A percentile compares a stretch with the other conserved stretches of the same genome.
phyloP scores from a whole-genome alignment of 2,797 vertebrate genomes.

The Tokudaia tokunoshimensis region DNA sequence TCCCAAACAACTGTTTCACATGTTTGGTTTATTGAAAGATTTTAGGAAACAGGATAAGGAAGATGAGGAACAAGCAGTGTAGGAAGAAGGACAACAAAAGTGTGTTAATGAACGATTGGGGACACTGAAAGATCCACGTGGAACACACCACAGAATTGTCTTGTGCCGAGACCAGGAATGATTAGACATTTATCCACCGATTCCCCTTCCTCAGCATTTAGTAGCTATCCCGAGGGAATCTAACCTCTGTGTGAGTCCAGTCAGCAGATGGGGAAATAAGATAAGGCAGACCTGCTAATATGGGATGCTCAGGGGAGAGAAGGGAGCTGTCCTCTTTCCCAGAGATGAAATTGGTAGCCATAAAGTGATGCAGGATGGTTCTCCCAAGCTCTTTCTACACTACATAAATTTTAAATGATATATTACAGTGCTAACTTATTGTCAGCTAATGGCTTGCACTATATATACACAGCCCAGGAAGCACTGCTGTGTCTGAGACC shows the following conservation, averaged over 20 bases:
- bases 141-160: background rate
- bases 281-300: background rate
- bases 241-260: background rate
- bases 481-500: background rate
- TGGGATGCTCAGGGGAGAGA: rapidly evolving
- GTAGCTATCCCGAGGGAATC: background rate
- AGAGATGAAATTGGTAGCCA: background rate
- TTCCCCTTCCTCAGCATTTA: background rate
- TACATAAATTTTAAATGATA: background rate
- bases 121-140: background rate
- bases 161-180: background rate
- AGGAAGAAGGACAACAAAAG: background rate
- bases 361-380: background rate
- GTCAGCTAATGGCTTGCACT: background rate
- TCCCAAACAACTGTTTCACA: background rate
- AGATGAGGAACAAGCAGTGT: background rate
- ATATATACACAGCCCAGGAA: background rate
- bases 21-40: background rate
- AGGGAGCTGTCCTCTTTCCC: background rate
- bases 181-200: background rate
- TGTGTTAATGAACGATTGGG: background rate
- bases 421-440: background rate
- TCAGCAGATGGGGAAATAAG: background rate
- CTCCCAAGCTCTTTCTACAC: background rate
- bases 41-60: background rate